Evolutionary conservation across 92 coral and sea anemone species (phyloP).

Genomic region (Porites evermanni): DNA sequence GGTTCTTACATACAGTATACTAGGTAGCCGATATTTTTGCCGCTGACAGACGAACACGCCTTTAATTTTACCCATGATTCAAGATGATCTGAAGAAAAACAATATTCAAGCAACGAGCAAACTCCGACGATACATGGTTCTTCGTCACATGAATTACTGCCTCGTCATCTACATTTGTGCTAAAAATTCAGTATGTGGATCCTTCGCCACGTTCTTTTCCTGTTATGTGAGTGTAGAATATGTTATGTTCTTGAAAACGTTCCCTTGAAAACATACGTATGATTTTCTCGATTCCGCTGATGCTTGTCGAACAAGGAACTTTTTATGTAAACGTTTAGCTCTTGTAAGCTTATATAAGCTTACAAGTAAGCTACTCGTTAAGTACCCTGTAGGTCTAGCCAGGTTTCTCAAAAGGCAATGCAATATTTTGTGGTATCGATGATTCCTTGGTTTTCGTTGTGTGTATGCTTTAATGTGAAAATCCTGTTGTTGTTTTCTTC

Average conservation of each 20-base stretch:
- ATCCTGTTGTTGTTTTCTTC: too few species aligned
- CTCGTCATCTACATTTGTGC: slow-evolving; percentile 7
- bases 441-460: background rate
- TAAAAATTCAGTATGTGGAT: slow-evolving; percentile 19
- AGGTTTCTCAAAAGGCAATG: too few species aligned
- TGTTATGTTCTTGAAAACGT: too few species aligned
- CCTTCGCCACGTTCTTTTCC: background rate
- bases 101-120: background rate
- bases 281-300: background rate
- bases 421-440: background rate
- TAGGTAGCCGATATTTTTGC: background rate
- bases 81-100: background rate
- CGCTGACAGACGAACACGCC: background rate
- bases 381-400: background rate
- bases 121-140: background rate
- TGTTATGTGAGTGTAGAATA: slow-evolving; percentile 19
- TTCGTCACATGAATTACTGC: background rate
- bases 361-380: background rate
- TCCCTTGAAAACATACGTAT: background rate
- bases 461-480: background rate
- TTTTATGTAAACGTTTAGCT: background rate
- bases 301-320: background rate
- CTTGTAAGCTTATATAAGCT: background rate
- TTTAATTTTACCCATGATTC: slow-evolving; percentile 12
- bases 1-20: background rate